Base-by-base conservation (phyloP, 2,888 invertebrate genomes). In the Machimus rusticus region DNA sequence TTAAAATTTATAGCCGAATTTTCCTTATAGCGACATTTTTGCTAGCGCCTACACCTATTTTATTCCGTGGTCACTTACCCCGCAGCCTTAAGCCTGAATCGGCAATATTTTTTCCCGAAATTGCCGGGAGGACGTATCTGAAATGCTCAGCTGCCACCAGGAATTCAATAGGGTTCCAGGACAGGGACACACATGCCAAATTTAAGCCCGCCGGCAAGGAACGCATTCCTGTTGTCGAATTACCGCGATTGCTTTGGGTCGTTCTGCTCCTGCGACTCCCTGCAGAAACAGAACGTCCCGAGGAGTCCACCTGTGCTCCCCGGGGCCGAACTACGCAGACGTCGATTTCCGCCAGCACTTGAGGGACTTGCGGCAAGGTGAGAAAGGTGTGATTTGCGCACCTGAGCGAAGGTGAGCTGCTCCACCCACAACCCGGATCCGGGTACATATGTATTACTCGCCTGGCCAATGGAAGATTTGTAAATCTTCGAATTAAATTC, bases 321-420 rank as follows among this genome's bases (percentile, higher is more conserved):
- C 8, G 34, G 76, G 76, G 37, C 9, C 76, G 28, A 39, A 81
- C 55, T 81, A 81, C 81, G 81, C 81, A 81, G 81, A 81, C 81
- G 81, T 81, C 81, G 51, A 81, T 51, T 78, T 55, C 51, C 51
- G 55, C 51, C 16, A 51, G 14, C 55, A 81, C 55, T 81, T 81
- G 31, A 43, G 39, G 23, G 37, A 43, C 23, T 55, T 34, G 55
- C 8, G 51, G 81, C 55, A 81, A 81, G 81, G 81, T 81, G 55
- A 55, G 55, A 28, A 55, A 81, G 81, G 81, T 81, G 81, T 31
- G 81, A 81, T 81, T 34, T 81, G 81, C 81, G 81, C 81, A 81
- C 81, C 81, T 81, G 81, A 43, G 16, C 76, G 31, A 23, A 81
- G 81, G 81, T 81, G 23, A 81, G 31, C 28, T 28, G 81, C 81